Evolutionary conservation across 2,113 vertebrate species (phyloP), one percentile per base, ranked within the genome.

Genomic region (Chitala chitala): DNA sequence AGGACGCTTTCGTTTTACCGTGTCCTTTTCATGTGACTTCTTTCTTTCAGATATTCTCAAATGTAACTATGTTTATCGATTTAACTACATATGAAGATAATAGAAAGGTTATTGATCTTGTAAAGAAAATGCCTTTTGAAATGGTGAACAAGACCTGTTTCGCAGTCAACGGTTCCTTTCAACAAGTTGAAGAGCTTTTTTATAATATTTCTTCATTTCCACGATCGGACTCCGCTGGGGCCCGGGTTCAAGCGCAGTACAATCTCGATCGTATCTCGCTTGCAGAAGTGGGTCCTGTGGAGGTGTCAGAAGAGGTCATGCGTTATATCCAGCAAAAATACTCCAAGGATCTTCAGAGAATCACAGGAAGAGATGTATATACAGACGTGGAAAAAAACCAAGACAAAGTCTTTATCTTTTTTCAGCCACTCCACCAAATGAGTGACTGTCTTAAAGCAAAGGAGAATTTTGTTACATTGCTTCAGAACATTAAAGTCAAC

Each of bases 401-500:
- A 0, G 0, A 13, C 1, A 71, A 73, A 10, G 42, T 69, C 0
- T 26, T 0, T 36, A 69, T 87, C 59, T 75, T 5, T 0, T 78
- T 86, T 20, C 74, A 55, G 58, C 0, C 59, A 36, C 0, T 0
- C 26, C 26, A 7, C 9, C 5, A 0, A 0, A 4, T 5, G 9
- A 12, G 22, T 3, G 59, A 13, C 0, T 69, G 50, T 36, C 73
- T 75, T 5, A 73, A 69, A 2, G 81, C 83, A 71, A 82, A 76
- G 70, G 84, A 87, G 71, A 29, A 81, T 51, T 90, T 90, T 66
- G 64, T 91, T 65, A 81, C 81, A 0, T 83, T 90, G 40, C 90
- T 89, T 79, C 90, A 91, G 77, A 85, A 84, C 48, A 80, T 81
- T 0, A 86, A 85, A 0, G 84, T 84, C 0, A 83, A 86, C 58